Percentiles rank a stretch among this genome's conserved stretches.
These are phyloP conservation scores for Drosophila sproati DNA, from an alignment of 1,140 invertebrate genomes.

Conservation along the genomic window DNA sequence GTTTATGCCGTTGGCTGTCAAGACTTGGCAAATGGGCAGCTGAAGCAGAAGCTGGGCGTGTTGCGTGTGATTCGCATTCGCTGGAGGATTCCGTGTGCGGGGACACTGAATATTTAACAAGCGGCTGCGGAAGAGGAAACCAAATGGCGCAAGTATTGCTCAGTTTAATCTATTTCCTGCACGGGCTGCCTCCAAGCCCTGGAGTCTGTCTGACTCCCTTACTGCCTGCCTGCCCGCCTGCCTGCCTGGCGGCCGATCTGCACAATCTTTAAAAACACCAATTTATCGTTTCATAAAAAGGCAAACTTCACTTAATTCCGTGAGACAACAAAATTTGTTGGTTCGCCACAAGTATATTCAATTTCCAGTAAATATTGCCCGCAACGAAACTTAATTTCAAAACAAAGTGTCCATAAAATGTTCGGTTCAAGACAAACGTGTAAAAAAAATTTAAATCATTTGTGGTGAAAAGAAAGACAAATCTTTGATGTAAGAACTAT, in stretches of 20 bases:
- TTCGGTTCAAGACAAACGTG: neutral
- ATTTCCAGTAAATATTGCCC: slow-evolving; percentile 43
- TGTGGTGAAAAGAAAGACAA: neutral
- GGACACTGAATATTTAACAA: slow-evolving; percentile 70
- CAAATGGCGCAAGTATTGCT: slow-evolving; percentile 66
- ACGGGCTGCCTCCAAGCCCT: slow-evolving; percentile 5
- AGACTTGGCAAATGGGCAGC: slow-evolving; percentile 59
- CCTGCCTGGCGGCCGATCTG: slow-evolving; percentile 30
- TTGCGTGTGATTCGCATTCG: slow-evolving; percentile 52
- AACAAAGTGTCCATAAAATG: slow-evolving; percentile 18
- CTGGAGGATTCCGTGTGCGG: slow-evolving; percentile 33
- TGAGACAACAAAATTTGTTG: slow-evolving; percentile 49
- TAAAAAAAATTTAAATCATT: slow-evolving; percentile 12
- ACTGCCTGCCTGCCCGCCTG: neutral
- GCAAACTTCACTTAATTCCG: slow-evolving; percentile 62
- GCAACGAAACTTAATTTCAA: slow-evolving; percentile 28
- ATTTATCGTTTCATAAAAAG: slow-evolving; percentile 63
- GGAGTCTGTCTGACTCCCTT: neutral
- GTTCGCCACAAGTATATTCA: slow-evolving; percentile 40
- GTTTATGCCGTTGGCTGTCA: slow-evolving; percentile 76
- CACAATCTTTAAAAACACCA: slow-evolving; percentile 57
- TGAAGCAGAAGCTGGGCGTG: slow-evolving; percentile 13
- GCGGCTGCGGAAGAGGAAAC: slow-evolving; percentile 63
- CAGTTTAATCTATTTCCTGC: slow-evolving; percentile 76
- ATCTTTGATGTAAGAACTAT: too few species aligned